phyloP scores from a whole-genome alignment of 2,888 invertebrate genomes.

The Lasioglossum leucozonium region DNA sequence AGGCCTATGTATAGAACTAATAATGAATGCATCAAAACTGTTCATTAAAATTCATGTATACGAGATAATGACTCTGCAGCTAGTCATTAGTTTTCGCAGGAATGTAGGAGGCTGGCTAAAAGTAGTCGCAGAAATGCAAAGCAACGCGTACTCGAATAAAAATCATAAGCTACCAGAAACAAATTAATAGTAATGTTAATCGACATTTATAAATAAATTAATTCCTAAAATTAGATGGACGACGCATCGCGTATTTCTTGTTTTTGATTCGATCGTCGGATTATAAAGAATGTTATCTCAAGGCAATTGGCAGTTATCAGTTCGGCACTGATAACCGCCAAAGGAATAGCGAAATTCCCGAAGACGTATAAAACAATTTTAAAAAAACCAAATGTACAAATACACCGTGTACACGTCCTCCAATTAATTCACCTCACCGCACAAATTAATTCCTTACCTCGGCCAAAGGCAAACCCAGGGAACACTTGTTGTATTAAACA shows the following conservation, averaged over 20 bases:
- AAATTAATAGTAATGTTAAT: not conserved
- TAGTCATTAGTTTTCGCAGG: not conserved
- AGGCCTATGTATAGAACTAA: not conserved
- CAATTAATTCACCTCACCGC: not conserved
- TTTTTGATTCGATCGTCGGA: not conserved
- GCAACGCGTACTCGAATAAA: not conserved
- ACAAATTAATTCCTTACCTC: not conserved
- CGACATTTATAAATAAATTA: not conserved
- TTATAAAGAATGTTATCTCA: not conserved
- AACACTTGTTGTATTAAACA: not conserved
- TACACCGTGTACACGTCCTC: not conserved
- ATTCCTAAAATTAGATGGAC: not conserved
- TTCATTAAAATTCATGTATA: constrained; percentile 13
- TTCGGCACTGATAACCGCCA: not conserved
- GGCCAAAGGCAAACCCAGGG: not conserved
- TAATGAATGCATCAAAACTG: not conserved
- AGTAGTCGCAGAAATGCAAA: not conserved
- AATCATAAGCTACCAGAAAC: not conserved
- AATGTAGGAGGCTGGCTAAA: not conserved
- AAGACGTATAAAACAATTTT: not conserved
- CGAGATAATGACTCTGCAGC: not conserved
- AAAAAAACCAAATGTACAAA: not conserved
- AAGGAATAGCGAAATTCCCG: not conserved
- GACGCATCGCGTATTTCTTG: not conserved
- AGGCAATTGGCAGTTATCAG: not conserved